A percentile compares a stretch with the other conserved stretches of the same genome.
Conservation (phyloP, 2,113 vertebrate species). For the Oncorhynchus mykiss region DNA sequence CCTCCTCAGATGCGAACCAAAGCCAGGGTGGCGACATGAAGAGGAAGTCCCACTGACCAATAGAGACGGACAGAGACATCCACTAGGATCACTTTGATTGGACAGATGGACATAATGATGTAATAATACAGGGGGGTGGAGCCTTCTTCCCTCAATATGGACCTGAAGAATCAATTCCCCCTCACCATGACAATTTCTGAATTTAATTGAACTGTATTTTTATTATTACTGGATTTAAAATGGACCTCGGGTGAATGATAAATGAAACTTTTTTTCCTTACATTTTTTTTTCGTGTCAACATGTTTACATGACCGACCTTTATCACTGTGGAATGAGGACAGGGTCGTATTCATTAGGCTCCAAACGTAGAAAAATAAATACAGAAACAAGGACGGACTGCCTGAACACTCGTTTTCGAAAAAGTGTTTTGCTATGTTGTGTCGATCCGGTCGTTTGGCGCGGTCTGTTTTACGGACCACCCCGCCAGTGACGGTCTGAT, state of each 20-base stretch:
- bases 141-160: slow-evolving; percentile 22
- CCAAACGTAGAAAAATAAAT: no score
- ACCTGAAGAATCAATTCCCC: slow-evolving; percentile 46
- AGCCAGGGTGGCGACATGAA: slow-evolving; percentile 93
- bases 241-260: slow-evolving; percentile 56
- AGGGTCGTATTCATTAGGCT: no score
- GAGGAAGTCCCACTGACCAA: slow-evolving; percentile 93
- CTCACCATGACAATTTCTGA: slow-evolving; percentile 23
- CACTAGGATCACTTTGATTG: slow-evolving; percentile 33
- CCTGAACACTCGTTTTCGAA: no score
- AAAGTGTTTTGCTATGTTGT: no score
- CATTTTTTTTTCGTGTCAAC: slow-evolving; percentile 57
- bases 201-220: slow-evolving; percentile 56
- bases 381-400: no score
- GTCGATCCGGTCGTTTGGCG: no score
- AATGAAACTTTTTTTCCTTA: slow-evolving; percentile 26
- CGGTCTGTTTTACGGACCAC: no score
- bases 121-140: slow-evolving; percentile 14
- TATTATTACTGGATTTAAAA: slow-evolving; percentile 55
- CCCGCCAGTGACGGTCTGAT: no score
- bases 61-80: slow-evolving; percentile 37
- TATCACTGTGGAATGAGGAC: slow-evolving; percentile 77
- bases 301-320: slow-evolving; percentile 82
- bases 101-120: slow-evolving; percentile 19
- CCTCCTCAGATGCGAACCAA: slow-evolving; percentile 90